A percentile compares a stretch with the other conserved stretches of the same genome.
These are phyloP conservation scores for Drosophila melanosoma DNA, from an alignment of 2,888 invertebrate genomes.

Conservation along the genomic window DNA sequence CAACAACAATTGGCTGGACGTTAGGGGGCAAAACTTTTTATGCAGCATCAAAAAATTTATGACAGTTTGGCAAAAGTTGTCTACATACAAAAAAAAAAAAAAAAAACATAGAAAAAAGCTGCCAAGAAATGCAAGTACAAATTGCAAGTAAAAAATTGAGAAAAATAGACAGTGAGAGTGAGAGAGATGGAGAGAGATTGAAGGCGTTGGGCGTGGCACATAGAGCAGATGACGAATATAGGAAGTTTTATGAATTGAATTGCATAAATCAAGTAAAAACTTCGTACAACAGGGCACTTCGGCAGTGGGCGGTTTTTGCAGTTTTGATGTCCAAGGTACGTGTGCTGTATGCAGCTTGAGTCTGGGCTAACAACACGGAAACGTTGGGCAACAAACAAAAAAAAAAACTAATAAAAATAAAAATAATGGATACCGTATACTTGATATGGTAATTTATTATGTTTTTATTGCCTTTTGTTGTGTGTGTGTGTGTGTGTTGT, in stretches of 20 bases:
- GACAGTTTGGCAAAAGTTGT: slow-evolving; percentile 76
- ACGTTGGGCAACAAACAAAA: slow-evolving; percentile 51
- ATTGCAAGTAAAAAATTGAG: slow-evolving; percentile 33
- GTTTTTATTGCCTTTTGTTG: slow-evolving; percentile 82
- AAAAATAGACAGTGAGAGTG: slow-evolving; percentile 5
- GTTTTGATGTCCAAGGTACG: slow-evolving; percentile 38
- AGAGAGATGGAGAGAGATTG: slow-evolving; percentile 25
- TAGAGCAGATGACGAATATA: slow-evolving; percentile 54
- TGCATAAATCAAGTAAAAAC: slow-evolving; percentile 78
- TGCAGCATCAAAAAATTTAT: slow-evolving; percentile 79
- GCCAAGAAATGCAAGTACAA: slow-evolving; percentile 39
- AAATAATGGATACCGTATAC: slow-evolving; percentile 71
- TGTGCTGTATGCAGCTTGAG: slow-evolving; percentile 8
- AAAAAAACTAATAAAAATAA: slow-evolving; percentile 4
- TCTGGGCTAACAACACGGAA: slow-evolving; percentile 66
- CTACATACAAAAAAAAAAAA: slow-evolving; percentile 52
- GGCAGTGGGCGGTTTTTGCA: not conserved
- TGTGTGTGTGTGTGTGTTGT: not conserved
- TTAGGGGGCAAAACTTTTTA: slow-evolving; percentile 56
- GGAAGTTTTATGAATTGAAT: slow-evolving; percentile 80
- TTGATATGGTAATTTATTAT: slow-evolving; percentile 84
- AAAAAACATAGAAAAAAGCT: not conserved
- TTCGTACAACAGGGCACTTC: slow-evolving; percentile 9
- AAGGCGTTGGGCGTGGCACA: slow-evolving; percentile 59
- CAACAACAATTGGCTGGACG: slow-evolving; percentile 14